Base-by-base conservation (phyloP, 2,888 invertebrate species). In the Elegia similella region DNA sequence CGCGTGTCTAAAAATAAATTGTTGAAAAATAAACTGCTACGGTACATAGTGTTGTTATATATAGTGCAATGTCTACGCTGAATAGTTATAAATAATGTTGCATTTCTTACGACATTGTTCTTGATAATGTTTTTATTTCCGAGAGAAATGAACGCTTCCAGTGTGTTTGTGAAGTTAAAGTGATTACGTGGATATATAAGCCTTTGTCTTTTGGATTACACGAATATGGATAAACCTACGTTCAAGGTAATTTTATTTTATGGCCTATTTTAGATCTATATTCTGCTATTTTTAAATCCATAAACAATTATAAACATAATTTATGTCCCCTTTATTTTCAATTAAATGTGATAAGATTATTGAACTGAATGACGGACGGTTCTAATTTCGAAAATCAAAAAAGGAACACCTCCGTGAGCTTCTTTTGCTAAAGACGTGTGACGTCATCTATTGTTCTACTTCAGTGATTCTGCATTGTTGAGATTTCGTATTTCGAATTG, bases 141-240 rank as follows among this genome's bases (percentile, higher is more conserved):
- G 58, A 59, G 61, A 59, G 69, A 68, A 69, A 65, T 66, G 61
- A 46, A 58, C 58, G 56, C 48, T 70, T 72, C 66, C 68, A 64
- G 73, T 75, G 69, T 72, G 64, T 70, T 72, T 72, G 84, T 76
- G 68, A 70, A 67, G 73, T 77, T 65, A 56, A 64, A 70, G 69
- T 69, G 70, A 63, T 60, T 59, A 63, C 65, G 67, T 74, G 70
- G 64, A 64, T 68, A 55, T 53, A n/a, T n/a, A n/a, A 62, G 61
- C 74, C 75, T 79, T 77, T 80, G 76, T 79, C 75, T 72, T 47
- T 72, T 74, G 82, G 84, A 82, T 84, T 84, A 62, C 63, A 69
- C 65, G 64, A 71, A 76, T 42, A 89, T 91, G 90, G 90, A 90
- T 67, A 90, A 88, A 72, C 89, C 89, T 38, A 78, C 88, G 17